These are phyloP conservation scores for Daphoenositta chrysoptera DNA, from an alignment of 2,113 vertebrate genomes.

Conservation along the genomic window DNA sequence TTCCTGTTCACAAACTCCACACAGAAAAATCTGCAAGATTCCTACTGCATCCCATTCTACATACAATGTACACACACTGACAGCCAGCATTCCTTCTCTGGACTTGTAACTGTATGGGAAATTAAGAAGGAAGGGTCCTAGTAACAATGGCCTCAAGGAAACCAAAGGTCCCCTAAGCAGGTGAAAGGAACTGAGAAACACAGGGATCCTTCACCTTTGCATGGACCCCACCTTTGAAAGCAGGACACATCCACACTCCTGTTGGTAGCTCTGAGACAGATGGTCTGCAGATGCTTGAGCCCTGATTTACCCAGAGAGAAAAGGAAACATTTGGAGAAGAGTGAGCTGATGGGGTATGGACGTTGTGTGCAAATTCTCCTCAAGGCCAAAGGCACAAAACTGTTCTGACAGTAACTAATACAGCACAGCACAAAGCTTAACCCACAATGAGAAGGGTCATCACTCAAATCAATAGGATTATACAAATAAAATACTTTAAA, in stretches of 20 bases:
- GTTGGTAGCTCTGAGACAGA: background rate
- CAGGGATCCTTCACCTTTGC: background rate
- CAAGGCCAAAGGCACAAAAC: background rate
- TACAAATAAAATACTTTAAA: background rate
- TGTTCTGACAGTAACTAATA: background rate
- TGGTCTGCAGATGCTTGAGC: background rate
- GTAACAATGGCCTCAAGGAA: background rate
- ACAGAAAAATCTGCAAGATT: background rate
- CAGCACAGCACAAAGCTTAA: background rate
- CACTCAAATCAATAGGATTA: background rate
- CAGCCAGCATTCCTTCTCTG: background rate
- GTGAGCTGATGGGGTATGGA: fast-evolving
- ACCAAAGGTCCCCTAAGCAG: background rate
- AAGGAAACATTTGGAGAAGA: background rate
- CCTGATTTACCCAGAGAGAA: background rate
- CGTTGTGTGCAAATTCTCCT: background rate
- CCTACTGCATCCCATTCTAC: background rate
- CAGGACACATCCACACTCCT: background rate
- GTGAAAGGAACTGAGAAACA: background rate
- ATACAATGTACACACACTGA: background rate
- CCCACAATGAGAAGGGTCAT: background rate
- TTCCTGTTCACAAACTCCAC: background rate
- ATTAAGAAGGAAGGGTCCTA: background rate
- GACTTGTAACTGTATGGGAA: background rate
- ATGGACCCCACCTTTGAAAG: background rate